A percentile compares a stretch with the other conserved stretches of the same genome.
phyloP scores from a whole-genome alignment of 2,888 invertebrate species.

The Trisateles emortualis region DNA sequence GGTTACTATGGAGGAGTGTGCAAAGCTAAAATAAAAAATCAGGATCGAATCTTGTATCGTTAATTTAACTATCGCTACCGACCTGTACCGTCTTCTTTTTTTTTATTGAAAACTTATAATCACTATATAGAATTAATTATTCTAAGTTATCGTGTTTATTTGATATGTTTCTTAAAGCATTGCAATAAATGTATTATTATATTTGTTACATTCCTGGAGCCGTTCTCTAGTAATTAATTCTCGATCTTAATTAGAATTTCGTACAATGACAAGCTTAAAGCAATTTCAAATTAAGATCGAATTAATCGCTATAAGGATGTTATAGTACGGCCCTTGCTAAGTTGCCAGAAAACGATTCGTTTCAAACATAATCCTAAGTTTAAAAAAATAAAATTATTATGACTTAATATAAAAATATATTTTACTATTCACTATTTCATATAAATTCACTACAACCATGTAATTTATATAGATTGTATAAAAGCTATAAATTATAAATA shows the following conservation, averaged over 20 bases:
- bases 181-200: slow-evolving; percentile 12
- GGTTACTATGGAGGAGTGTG: no score
- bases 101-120: slow-evolving; percentile 17
- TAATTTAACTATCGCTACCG: no score
- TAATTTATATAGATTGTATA: slow-evolving; percentile 27
- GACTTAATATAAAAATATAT: not conserved
- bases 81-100: no score
- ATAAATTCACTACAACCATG: slow-evolving; percentile 12
- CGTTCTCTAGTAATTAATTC: no score
- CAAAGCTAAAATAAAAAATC: no score
- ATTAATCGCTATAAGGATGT: no score
- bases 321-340: no score
- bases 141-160: slow-evolving; percentile 30
- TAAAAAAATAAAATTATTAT: slow-evolving; percentile 9
- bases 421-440: slow-evolving; percentile 13
- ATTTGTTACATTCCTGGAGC: slow-evolving; percentile 42
- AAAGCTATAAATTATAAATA: slow-evolving; percentile 29
- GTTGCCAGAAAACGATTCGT: slow-evolving; percentile 16
- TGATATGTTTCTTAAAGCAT: slow-evolving; percentile 22
- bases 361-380: not conserved
- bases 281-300: no score
- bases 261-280: no score
- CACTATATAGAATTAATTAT: slow-evolving; percentile 16
- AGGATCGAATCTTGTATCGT: no score
- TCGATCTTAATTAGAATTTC: no score